Base-by-base conservation (phyloP, 2,113 vertebrate genomes). In the Amblyopsis rosae region DNA sequence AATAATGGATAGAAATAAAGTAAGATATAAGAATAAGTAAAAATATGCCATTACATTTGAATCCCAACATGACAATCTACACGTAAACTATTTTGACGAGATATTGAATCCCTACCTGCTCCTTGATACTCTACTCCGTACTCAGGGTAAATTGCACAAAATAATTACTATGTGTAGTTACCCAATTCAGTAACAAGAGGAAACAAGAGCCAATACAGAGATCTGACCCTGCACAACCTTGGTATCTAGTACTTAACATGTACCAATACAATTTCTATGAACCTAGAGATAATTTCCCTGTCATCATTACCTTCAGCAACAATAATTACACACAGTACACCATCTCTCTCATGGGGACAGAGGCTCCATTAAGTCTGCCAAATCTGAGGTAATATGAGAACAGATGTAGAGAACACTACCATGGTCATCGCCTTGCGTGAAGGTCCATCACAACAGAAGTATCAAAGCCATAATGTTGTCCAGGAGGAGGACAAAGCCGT, bases 361-460 rank as follows among this genome's bases (percentile, higher is more conserved):
- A 77, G 60, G 75, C 75, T 81, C 75, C 72, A 77, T 84, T 82
- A 76, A 69, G 57, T 70, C 64, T 41, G 75, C 54, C 72, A 65
- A 73, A 81, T 79, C 68, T 47, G 56, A 65, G 59, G 68, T 63
- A 16, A 62, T 5, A 56, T 61, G 62, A 76, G 73, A 77, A 81
- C 71, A 74, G 59, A 82, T 74, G 81, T 78, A 70, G 1, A 19
- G 70, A 73, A 77, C 70, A 51, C 47, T 74, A 67, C 70, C 12
- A 56, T 69, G 13, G 26, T 51, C 60, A 15, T 6, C 7, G 19
- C 56, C 48, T 11, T 64, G 8, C 5, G 7, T 41, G 35, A 41
- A 41, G 63, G 59, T 50, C 72, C 79, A 76, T 62, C 71, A 26
- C 54, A 56, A 26, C 26, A 26, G 26, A 26, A 76, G 64, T 75